A percentile compares a stretch with the other conserved stretches of the same genome.
phyloP scores from a whole-genome alignment of 2,113 vertebrate genomes.

The Benitochromis conjunctus region DNA sequence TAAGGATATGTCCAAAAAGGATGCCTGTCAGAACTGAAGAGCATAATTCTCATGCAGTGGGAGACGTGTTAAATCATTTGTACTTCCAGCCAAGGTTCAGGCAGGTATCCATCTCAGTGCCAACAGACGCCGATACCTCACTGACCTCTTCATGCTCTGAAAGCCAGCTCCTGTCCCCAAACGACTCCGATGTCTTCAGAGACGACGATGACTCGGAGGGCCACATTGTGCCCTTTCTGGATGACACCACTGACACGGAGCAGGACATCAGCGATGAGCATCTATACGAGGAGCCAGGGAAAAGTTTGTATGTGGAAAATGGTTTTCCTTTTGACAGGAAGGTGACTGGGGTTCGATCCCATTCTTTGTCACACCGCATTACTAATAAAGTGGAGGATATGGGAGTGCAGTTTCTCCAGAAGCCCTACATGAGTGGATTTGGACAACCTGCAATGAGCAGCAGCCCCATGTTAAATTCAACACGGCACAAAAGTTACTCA shows the following conservation, averaged over 20 bases:
- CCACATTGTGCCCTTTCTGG: conserved; percentile 57
- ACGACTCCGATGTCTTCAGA: conserved; percentile 36
- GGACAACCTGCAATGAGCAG: conserved; percentile 64
- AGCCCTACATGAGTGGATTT: conserved; percentile 45
- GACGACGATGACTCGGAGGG: conserved; percentile 58
- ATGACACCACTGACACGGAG: conserved; percentile 57
- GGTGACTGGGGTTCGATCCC: conserved; percentile 64
- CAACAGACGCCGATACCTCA: conserved; percentile 44
- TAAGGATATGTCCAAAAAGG: conserved; percentile 6
- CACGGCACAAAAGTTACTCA: conserved; percentile 60
- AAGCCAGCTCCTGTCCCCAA: conserved; percentile 45
- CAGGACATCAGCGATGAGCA: conserved; percentile 58
- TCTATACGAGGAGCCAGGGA: conserved; percentile 68
- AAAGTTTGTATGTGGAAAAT: conserved; percentile 56
- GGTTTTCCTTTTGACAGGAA: conserved; percentile 68
- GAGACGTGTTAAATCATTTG: conserved; percentile 6
- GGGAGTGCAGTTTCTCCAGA: conserved; percentile 62
- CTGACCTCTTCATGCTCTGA: conserved; percentile 48
- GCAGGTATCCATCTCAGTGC: conserved; percentile 56
- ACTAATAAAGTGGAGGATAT: conserved; percentile 76
- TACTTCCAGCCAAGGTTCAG: conserved; percentile 52
- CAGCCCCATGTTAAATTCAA: conserved; percentile 68
- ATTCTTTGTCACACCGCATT: conserved; percentile 75
- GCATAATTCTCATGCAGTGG: background rate
- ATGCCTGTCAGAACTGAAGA: background rate